Base-by-base conservation (phyloP, 2,888 invertebrate genomes). In the Cantharis rustica region DNA sequence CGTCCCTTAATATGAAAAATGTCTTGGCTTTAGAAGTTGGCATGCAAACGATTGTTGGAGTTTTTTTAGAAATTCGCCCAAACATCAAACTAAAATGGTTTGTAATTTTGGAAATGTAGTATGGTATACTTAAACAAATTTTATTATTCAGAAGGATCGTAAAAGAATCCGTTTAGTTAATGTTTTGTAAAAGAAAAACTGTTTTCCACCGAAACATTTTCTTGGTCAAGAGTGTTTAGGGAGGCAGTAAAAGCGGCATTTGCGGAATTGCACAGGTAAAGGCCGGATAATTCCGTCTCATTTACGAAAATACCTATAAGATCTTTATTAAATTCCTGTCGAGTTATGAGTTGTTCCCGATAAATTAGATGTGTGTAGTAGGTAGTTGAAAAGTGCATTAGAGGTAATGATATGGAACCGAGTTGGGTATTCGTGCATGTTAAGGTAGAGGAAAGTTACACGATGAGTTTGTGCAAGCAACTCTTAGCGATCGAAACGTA, bases 321-420 rank as follows among this genome's bases (percentile, higher is more conserved):
- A 71, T 75, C 77, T 78, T 77, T 80, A 80, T 80, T 79, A 81
- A 81, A 81, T 81, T 81, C 81, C 79, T 79, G 73, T 75, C 76
- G 74, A 74, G 74, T 79, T 79, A 78, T 77, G 74, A 73, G 80
- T 78, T 78, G 80, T 80, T 81, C 76, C 69, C 78, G 71, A 78
- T 78, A 78, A 78, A 78, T 76, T 75, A 78, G 78, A 75, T 78
- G 75, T 78, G 78, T 79, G 79, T 82, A 80, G 80, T 82, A 81
- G 81, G 81, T 82, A 81, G 81, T 82, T 81, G 80, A 79, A 81
- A 80, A 80, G 80, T 80, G 80, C 81, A 79, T 79, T 79, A 76
- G 79, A 77, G 80, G 80, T 81, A 82, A 83, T 83, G 83, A 80
- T 75, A 79, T 75, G 83, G 82, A 82, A 82, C 80, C 80, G 81